Base-by-base conservation (phyloP, 1,140 invertebrate genomes). In the Drosophila lacteicornis region DNA sequence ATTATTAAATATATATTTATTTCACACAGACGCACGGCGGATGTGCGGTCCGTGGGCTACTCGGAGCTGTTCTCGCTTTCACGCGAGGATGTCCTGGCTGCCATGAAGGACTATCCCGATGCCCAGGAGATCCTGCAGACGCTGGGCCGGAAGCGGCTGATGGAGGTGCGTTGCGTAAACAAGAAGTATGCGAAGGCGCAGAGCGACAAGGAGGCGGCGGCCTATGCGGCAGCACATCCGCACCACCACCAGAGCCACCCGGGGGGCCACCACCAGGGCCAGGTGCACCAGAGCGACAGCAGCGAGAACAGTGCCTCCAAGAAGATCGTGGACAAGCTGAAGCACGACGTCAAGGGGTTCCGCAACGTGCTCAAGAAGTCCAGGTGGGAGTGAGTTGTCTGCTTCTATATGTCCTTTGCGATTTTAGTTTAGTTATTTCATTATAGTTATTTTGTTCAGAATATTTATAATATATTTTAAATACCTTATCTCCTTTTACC, bases 51-150 rank as follows among this genome's bases (percentile, higher is more conserved):
- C 1, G 98, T 99, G 3, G 98, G 98, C 1, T 99, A 99, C 85
- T 98, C 98, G 0, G 98, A 99, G 92, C 94, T 99, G 3, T 99
- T 99, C 93, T 98, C 98, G 42, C 93, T 99, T 1, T 99, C 98
- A 0, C 94, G 98, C n/a, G 98, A 99, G 93, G 98, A 99, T 87
- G 98, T 99, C 0, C 92, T 99, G 11, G 95, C 96, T 1, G 98
- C 98, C 3, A 98, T 99, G 96, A 99, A 98, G 92, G 98, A 99
- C 92, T 99, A 99, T 83, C 98, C 98, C 0, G 98, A 99, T 92
- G 98, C 98, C 1, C 97, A 99, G 93, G 98, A 98, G 90, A 98
- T 98, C 57, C 93, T 98, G 3, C 97, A 98, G 91, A 97, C 95
- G 15, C 94, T 98, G 3, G 97, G 97, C 1, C 94, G 97, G 27